Evolutionary conservation across 2,797 vertebrate species (phyloP), one percentile per base, ranked within the genome.

Genomic region (Pseudochirops corinnae): DNA sequence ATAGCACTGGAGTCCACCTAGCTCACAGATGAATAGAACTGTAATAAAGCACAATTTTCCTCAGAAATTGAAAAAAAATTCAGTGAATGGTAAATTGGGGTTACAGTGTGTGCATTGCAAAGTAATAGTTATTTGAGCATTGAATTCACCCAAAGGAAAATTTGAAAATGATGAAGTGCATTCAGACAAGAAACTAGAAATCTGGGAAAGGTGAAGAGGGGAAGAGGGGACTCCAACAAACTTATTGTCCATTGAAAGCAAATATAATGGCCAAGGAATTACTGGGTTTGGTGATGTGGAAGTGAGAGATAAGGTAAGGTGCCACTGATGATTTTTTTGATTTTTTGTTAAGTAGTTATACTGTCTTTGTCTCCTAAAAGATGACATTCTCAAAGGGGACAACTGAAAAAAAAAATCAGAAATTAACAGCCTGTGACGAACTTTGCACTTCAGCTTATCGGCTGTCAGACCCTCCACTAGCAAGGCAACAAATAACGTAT

Each of bases 51-150:
- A 82, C 95, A 96, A 95, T 98, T 98, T 98, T 93, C 91, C 94
- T 97, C 52, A 95, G 98, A 98, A 98, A 98, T 98, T 96, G 56
- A 97, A 98, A 94, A 74, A 98, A 98, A 98, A 98, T 96, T 55
- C 96, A 97, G 21, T 91, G 91, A 98, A 98, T 96, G 94, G 96
- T 97, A 98, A 98, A 98, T 98, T 56, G 58, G 92, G 96, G 96
- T 98, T 98, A 98, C 46, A 94, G 39, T 52, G n/a, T 95, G 62
- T 97, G 96, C 95, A 96, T 97, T 97, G 95, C 93, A 96, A 98
- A 98, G 94, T 94, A 97, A 98, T 97, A 96, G 96, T 96, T 98
- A 97, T 95, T 97, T 98, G 97, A 96, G 93, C 95, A 96, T 96
- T 98, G 97, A 98, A 98, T 97, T 56, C 0, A 0, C 67, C 93